Base-by-base conservation (phyloP, 2,113 vertebrate species). In the Tautogolabrus adspersus region DNA sequence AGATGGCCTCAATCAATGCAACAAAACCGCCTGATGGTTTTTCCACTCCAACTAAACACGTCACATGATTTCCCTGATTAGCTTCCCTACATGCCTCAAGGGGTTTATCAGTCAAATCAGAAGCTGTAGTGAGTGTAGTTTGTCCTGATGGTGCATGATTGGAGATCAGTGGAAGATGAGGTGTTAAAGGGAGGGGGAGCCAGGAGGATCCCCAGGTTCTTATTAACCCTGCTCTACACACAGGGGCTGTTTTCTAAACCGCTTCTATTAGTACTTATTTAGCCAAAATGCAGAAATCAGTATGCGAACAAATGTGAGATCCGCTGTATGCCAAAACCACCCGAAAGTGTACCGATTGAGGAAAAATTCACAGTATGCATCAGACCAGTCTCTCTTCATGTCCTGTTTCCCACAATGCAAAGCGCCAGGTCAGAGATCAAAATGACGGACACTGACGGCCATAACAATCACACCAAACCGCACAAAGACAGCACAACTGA, bases 101-200 rank as follows among this genome's bases (percentile, higher is more conserved):
- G 71, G 30, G 68, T 71, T 77, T 86, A 89, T 92, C 82, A 90
- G 79, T 22, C 46, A 42, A 89, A 73, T 59, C 66, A 85, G 64
- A 65, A 0, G 52, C 65, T 55, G 77, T 46, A 38, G 71, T 68
- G 49, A 72, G 38, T 40, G 38, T 40, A 40, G 38, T 8, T 7
- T 62, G 72, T 77, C 66, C 66, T 19, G 0, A 70, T 37, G 56
- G 40, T 44, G 46, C 18, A 42, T 83, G 83, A 87, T 85, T 81
- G 71, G 40, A 80, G 80, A 75, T 66, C 59, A 64, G 69, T 21
- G 70, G 73, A 60, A 51, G 70, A 49, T 68, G 66, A 72, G 72
- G 60, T 18, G 72, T 46, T 3, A 38, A 7, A 66, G 58, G 75
- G 79, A 1, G 12, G 42, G 56, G 22, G 66, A 13, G 19, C 4